Conservation (phyloP, 2,113 vertebrate genomes). For the Cyanoderma ruficeps region DNA sequence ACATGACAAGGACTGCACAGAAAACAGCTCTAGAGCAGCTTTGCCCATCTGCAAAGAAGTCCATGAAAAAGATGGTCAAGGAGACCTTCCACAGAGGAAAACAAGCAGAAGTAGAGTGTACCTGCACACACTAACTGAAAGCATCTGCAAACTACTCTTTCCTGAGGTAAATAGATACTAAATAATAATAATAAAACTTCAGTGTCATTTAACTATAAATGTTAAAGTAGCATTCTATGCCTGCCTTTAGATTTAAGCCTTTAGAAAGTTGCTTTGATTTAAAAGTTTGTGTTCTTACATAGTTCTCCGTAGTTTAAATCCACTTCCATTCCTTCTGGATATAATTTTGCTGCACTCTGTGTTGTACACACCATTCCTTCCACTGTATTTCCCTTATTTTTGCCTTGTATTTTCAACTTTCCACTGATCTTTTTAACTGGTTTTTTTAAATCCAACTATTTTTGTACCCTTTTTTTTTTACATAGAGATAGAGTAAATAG, state of each 20-base stretch:
- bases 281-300: neutral
- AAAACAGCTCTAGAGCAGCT: constrained; percentile 64
- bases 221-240: neutral
- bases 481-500: neutral
- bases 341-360: neutral
- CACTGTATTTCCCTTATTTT: neutral
- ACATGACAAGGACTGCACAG: constrained; percentile 74
- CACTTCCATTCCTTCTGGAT: neutral
- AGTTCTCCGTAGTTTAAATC: neutral
- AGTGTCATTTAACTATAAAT: neutral
- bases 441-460: neutral
- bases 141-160: constrained; percentile 92
- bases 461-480: neutral
- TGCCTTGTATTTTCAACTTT: neutral
- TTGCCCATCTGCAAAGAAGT: constrained; percentile 80
- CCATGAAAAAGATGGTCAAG: constrained; percentile 72
- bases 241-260: neutral
- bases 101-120: constrained; percentile 88
- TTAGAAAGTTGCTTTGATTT: neutral
- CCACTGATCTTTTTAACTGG: neutral
- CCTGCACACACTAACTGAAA: constrained; percentile 92
- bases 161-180: constrained; percentile 85
- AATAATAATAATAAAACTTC: neutral
- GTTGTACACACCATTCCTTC: neutral
- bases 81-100: constrained; percentile 80